Evolutionary conservation across 2,797 vertebrate species (phyloP).

Genomic region (Carapus acus): DNA sequence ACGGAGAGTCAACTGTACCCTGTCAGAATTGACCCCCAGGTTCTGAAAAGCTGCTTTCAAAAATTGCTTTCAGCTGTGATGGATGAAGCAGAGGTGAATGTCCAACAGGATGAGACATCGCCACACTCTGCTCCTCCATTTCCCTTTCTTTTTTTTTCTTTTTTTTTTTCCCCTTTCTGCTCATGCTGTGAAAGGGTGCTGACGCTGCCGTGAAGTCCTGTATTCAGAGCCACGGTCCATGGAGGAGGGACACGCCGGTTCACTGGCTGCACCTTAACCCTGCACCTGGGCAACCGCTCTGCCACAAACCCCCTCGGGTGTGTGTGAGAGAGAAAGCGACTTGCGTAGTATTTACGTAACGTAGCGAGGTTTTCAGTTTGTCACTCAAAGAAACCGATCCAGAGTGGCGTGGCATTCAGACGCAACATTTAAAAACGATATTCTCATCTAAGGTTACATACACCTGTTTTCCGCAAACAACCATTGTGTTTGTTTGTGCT

Average conservation of each 20-base stretch:
- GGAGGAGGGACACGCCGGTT: constrained; percentile 47
- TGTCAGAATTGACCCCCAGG: background rate
- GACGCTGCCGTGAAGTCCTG: constrained; percentile 43
- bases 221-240: constrained; percentile 55
- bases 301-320: background rate
- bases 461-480: constrained; percentile 38
- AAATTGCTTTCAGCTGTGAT: constrained; percentile 48
- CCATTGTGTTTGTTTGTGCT: constrained; percentile 14
- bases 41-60: constrained; percentile 34
- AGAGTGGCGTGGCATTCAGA: too few relatives aligned
- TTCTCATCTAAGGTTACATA: constrained; percentile 31
- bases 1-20: constrained; percentile 2
- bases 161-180: too few relatives aligned
- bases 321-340: too few relatives aligned
- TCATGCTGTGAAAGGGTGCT: constrained; percentile 39
- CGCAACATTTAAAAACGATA: constrained; percentile 18
- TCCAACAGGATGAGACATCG: constrained; percentile 16
- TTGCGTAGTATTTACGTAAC: too few relatives aligned
- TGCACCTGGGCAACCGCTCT: constrained; percentile 54
- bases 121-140: constrained; percentile 16
- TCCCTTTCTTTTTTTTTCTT: too few relatives aligned
- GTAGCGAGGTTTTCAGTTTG: too few relatives aligned
- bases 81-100: constrained; percentile 24
- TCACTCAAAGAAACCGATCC: too few relatives aligned
- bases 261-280: constrained; percentile 47